Evolutionary conservation across 2,113 vertebrate genomes (phyloP).

Genomic region (Semnopithecus entellus): DNA sequence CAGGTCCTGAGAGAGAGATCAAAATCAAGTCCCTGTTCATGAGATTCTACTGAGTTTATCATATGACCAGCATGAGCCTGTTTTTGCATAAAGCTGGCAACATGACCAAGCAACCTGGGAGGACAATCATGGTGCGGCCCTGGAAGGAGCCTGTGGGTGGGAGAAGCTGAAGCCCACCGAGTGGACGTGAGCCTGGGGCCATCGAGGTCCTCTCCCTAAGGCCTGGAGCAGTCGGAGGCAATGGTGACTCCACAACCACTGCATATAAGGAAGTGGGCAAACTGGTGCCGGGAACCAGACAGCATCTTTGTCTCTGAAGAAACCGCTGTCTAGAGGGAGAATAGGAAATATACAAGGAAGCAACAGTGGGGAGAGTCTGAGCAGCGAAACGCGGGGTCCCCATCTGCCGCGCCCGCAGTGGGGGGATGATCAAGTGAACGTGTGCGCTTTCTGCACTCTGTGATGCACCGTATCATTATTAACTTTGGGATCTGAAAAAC

Average conservation of each 20-base stretch:
- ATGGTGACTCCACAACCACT: neutral
- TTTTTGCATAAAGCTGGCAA: neutral
- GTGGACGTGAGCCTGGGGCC: accelerated
- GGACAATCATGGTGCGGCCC: neutral
- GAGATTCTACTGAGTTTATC: neutral
- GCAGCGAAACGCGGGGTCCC: accelerated
- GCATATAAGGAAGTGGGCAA: neutral
- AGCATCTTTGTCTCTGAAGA: neutral
- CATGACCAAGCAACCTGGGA: neutral
- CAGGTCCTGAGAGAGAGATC: neutral
- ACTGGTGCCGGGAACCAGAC: neutral
- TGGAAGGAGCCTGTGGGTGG: accelerated
- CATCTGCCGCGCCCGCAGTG: too few species aligned
- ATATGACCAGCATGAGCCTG: accelerated
- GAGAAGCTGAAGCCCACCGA: accelerated
- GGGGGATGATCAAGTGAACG: accelerated
- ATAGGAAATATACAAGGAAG: accelerated
- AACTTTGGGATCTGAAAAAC: neutral
- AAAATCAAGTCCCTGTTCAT: accelerated
- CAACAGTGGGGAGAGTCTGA: neutral
- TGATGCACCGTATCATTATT: accelerated
- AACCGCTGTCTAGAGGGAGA: neutral
- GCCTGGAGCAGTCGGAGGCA: accelerated
- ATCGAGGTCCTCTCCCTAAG: neutral
- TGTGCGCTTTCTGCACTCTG: accelerated